phyloP scores from a whole-genome alignment of 2,113 vertebrate species.

The Mastomys natalensis region DNA sequence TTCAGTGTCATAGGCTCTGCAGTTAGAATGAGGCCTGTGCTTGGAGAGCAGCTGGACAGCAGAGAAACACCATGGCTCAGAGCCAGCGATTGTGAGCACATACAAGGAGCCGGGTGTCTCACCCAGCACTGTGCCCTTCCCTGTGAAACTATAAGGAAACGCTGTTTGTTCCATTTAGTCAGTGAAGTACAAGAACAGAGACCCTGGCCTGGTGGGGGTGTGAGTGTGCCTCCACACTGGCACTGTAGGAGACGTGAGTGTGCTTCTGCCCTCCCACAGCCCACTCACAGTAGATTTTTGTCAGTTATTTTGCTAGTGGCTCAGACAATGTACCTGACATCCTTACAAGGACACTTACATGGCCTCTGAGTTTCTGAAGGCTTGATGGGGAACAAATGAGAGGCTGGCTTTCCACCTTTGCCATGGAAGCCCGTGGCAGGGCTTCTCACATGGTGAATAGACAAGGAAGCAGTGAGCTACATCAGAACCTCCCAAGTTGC shows the following conservation, averaged over 20 bases:
- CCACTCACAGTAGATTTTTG: background rate
- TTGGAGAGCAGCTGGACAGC: background rate
- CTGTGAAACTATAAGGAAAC: background rate
- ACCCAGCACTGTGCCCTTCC: background rate
- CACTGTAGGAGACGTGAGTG: too few relatives aligned
- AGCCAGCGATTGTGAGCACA: background rate
- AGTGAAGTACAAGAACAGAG: background rate
- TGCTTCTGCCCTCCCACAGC: background rate
- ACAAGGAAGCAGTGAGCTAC: background rate
- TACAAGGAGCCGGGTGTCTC: rapidly evolving
- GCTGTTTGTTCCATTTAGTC: background rate
- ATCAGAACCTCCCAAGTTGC: too few relatives aligned
- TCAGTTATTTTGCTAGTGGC: background rate
- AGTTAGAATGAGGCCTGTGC: too few relatives aligned
- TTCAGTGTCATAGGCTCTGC: background rate
- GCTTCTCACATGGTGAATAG: background rate
- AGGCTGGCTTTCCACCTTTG: background rate
- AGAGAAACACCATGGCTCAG: background rate
- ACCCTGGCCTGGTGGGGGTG: background rate
- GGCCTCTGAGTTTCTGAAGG: too few relatives aligned
- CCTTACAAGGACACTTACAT: background rate
- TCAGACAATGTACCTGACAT: background rate
- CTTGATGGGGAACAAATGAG: background rate
- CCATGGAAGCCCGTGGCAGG: background rate
- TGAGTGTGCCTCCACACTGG: background rate